phyloP scores from a whole-genome alignment of 2,888 invertebrate species.

The Eristalis arbustorum region DNA sequence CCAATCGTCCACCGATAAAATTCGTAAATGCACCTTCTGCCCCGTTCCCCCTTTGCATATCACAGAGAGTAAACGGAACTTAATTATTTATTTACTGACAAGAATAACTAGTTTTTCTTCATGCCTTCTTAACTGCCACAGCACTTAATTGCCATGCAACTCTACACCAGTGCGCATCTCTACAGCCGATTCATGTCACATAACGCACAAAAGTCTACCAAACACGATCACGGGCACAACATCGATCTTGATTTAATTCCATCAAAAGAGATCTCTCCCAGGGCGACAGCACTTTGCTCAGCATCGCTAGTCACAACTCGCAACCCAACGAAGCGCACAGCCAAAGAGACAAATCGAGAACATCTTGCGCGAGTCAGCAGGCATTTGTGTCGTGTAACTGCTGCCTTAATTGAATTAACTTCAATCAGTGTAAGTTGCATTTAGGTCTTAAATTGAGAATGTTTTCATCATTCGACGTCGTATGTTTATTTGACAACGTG shows the following conservation, averaged over 20 bases:
- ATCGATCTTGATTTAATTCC: neutral
- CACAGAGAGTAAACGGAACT: slow-evolving; percentile 21
- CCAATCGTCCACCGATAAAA: neutral
- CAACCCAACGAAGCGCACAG: neutral
- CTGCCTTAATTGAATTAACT: slow-evolving; percentile 68
- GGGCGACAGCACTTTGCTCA: neutral
- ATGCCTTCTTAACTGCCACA: neutral
- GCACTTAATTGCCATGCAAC: slow-evolving; percentile 4
- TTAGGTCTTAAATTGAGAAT: slow-evolving; percentile 64
- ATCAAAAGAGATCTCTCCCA: neutral
- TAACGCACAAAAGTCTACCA: slow-evolving; percentile 25
- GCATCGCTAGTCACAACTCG: neutral
- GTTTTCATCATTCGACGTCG: slow-evolving; percentile 29
- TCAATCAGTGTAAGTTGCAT: slow-evolving; percentile 70
- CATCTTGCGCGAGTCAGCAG: slow-evolving; percentile 46
- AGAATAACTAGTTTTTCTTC: slow-evolving; percentile 20
- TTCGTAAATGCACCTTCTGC: neutral
- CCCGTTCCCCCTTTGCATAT: neutral
- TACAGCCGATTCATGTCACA: slow-evolving; percentile 8
- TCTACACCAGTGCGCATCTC: neutral
- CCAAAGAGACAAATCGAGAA: slow-evolving; percentile 38
- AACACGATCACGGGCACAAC: slow-evolving; percentile 6
- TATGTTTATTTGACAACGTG: slow-evolving; percentile 34
- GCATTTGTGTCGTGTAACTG: slow-evolving; percentile 66
- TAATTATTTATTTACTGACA: slow-evolving; percentile 26